A percentile compares a stretch with the other conserved stretches of the same genome.
phyloP scores from a whole-genome alignment of 2,888 invertebrate genomes.

The Agrotis segetum region DNA sequence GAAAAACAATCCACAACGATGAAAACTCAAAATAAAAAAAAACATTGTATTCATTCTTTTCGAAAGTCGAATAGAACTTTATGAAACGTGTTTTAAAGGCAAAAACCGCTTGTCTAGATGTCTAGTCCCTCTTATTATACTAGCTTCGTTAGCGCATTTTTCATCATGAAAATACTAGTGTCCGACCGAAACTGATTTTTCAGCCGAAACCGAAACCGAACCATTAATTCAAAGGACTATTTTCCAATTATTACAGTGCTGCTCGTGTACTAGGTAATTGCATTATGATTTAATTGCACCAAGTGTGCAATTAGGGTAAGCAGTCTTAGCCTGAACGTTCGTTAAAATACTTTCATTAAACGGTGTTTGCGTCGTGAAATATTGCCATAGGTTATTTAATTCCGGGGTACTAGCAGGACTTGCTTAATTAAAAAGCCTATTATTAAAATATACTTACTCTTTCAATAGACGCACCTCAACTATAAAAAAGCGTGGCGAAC shows the following conservation, averaged over 20 bases:
- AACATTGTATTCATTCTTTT: not conserved
- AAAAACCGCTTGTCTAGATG: not conserved
- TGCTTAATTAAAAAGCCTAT: not conserved
- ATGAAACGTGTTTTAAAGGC: not conserved
- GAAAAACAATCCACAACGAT: not conserved
- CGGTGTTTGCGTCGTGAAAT: slow-evolving; percentile 17
- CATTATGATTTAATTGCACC: slow-evolving; percentile 43
- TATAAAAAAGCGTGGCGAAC: too few species aligned
- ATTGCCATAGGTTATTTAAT: slow-evolving; percentile 19
- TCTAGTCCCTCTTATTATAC: not conserved
- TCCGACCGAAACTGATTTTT: too few species aligned
- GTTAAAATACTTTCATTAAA: slow-evolving; percentile 51
- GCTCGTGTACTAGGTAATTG: slow-evolving; percentile 6
- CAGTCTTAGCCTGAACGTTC: slow-evolving; percentile 23
- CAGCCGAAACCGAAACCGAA: too few species aligned
- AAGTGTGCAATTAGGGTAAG: not conserved
- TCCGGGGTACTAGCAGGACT: not conserved
- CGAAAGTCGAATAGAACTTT: too few species aligned
- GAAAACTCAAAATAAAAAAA: too few species aligned
- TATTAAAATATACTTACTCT: not conserved
- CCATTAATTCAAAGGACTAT: not conserved
- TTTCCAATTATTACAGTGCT: slow-evolving; percentile 19
- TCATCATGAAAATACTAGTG: not conserved
- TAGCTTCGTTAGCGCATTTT: not conserved
- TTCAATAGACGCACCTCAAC: not conserved